A percentile compares a stretch with the other conserved stretches of the same genome.
Conservation (phyloP, 1,140 invertebrate species). For the Pentalonia nigronervosa region DNA sequence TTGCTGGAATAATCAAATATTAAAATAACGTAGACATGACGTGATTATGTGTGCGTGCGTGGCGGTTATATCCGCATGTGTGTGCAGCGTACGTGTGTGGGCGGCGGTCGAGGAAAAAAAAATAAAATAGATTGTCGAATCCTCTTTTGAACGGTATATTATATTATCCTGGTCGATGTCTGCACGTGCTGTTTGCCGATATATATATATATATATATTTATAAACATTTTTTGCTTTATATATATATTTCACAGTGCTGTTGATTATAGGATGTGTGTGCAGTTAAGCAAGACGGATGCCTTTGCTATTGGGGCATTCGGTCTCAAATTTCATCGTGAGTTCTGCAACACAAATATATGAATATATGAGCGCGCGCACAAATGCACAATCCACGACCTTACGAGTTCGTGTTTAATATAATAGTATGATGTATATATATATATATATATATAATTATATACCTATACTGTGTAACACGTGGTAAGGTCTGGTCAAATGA, state of each 20-base stretch:
- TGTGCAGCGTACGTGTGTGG: neutral
- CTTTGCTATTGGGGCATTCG: conserved; percentile 47
- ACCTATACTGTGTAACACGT: too few species aligned
- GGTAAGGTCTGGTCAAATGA: too few species aligned
- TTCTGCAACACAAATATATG: conserved; percentile 32
- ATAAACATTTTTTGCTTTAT: neutral
- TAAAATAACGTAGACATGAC: neutral
- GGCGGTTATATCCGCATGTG: neutral
- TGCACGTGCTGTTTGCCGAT: neutral
- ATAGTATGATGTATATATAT: too few species aligned
- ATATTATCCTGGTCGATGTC: neutral
- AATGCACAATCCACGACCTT: neutral
- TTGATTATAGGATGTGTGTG: neutral
- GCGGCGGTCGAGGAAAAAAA: neutral
- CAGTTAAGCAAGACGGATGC: conserved; percentile 51
- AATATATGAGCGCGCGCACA: neutral
- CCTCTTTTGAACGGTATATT: neutral
- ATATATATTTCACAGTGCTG: conserved; percentile 16
- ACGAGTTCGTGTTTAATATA: neutral
- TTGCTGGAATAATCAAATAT: neutral
- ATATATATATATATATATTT: neutral
- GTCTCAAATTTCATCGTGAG: neutral
- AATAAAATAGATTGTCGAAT: neutral
- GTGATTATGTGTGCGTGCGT: neutral
- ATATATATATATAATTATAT: too few species aligned